These are phyloP conservation scores for Alethe castanea DNA, from an alignment of 2,113 vertebrate species.

Conservation along the genomic window DNA sequence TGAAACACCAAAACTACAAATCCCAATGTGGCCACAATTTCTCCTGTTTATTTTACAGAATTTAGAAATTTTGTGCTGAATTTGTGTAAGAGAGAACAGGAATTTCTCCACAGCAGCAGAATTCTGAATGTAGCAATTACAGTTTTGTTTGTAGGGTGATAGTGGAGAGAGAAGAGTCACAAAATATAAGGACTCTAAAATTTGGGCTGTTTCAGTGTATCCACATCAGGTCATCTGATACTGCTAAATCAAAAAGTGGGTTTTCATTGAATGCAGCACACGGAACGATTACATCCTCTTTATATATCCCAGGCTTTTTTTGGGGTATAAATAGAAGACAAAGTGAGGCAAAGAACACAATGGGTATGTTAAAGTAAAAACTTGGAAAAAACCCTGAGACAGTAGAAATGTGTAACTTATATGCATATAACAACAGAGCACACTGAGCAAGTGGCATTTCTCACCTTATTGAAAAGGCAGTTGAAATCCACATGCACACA, in stretches of 20 bases:
- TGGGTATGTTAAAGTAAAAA: background rate
- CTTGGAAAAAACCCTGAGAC: rapidly evolving
- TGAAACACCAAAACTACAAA: background rate
- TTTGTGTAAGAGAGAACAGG: background rate
- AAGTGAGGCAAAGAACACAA: background rate
- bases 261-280: background rate
- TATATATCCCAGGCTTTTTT: background rate
- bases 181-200: background rate
- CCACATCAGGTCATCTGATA: background rate
- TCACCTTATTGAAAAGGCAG: conserved; percentile 98
- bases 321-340: background rate
- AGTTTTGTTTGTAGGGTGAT: background rate
- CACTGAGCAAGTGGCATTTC: background rate
- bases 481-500: conserved; percentile 98
- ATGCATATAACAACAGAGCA: background rate
- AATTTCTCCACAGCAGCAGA: background rate
- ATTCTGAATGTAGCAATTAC: background rate
- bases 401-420: background rate
- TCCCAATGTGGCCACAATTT: background rate
- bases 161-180: background rate
- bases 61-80: background rate
- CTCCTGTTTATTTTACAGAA: background rate
- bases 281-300: background rate
- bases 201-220: background rate
- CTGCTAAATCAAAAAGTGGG: background rate